Base-by-base conservation (phyloP, 2,888 invertebrate genomes). In the Cheilosia grossa region DNA sequence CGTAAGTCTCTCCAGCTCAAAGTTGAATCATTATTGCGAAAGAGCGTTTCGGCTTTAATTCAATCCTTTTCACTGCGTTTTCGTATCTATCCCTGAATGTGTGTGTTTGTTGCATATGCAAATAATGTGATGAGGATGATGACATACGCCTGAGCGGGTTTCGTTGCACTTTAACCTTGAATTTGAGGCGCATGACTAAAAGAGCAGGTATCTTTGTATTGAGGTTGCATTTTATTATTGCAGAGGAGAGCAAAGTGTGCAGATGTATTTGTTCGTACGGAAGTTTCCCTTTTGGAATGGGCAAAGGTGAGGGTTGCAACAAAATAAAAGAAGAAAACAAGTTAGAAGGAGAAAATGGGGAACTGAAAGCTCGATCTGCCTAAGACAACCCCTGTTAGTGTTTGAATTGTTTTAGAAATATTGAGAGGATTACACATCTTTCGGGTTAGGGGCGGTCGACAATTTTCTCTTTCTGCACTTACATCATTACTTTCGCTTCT, bases 131-230 rank as follows among this genome's bases (percentile, higher is more conserved):
- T 51, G 75, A 44, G 27, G 53, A 70, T 70, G 80, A 81, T 77
- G 72, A 77, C 72, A 77, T 72, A 75, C 80, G 80, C 75, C 72
- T 77, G 61, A 81, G 67, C 67, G 75, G 89, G 90, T 90, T 91
- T 89, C 91, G 90, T 91, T 91, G 91, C 91, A 91, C 91, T 91
- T 91, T 91, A 91, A 91, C 91, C 91, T 91, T 91, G 91, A 91
- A 91, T 86, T 75, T 81, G 42, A 19, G 19, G 88, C 88, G 88
- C 89, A 87, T 87, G 88, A 61, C 85, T 83, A 66, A 67, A 86
- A 87, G 85, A 63, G 21, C 61, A 78, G 72, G 82, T 78, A 67
- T 58, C 47, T 24, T 27, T 63, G 75, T 86, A 51, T 63, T 21
- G 21, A 21, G 21, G 13, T 51, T 51, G 51, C 51, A 21, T 6